Evolutionary conservation across 2,888 invertebrate genomes (phyloP), one percentile per base, ranked within the genome.

Genomic region (Caenorhabditis doughertyi): DNA sequence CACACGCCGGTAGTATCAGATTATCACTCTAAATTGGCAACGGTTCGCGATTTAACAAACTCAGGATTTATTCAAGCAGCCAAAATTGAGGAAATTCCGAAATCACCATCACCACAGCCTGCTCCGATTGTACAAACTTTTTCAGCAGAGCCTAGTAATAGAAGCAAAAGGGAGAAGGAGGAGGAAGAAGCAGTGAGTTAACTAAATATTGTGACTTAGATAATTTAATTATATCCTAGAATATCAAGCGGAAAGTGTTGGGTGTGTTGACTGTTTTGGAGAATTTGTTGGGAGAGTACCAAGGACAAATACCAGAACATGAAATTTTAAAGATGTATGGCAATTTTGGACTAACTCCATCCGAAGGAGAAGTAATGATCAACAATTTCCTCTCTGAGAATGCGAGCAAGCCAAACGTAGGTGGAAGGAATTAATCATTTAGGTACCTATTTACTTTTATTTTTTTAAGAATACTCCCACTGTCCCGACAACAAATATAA

Each of bases 21-120:
- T 27, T 60, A 42, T 39, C 29, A 29, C 4, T 23, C 68, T 2
- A 62, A 79, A 51, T 16, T 79, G 32, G 62, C 68, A 0, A 51
- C 44, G 11, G 62, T 79, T 23, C 35, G 60, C 1, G 35, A 44
- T 7, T 35, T 79, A 60, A n/a, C 62, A 4, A 16, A 42, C 1
- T 21, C 51, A 4, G 77, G 77, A 53, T 11, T n/a, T 3, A 67
- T 79, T 39, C 21, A 44, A 42, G 76, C 60, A 44, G 16, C 76
- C 0, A 11, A 18, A n/a, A 13, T 65, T 21, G 73, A 51, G 21
- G 39, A 8, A 1, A 23, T 51, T 0, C 13, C 16, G 13, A 13
- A 13, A 29, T 44, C 72, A n/a, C 32, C 29, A 18, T 13, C 2
- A 18, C 42, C 8, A 3, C n/a, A 42, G 8, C 53, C 53, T 35